Percentiles rank a stretch among this genome's conserved stretches.
Conservation (phyloP, 2,888 invertebrate species). For the Scelioninae gen. 1 region DNA sequence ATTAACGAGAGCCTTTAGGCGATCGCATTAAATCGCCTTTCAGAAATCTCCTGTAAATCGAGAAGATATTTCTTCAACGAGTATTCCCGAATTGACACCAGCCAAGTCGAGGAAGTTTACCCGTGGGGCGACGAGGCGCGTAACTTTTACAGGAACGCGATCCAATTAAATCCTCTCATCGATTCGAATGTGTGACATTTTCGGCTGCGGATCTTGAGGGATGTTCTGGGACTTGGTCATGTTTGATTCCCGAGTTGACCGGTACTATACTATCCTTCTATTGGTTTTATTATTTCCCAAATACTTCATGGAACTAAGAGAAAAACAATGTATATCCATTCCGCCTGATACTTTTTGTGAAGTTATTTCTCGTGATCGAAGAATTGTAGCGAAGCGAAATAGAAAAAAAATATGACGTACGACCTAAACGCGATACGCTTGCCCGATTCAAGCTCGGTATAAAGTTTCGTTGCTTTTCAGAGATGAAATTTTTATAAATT, state of each 20-base stretch:
- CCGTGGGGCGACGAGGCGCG: slow-evolving; percentile 40
- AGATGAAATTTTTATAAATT: slow-evolving; percentile 56
- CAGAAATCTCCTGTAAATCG: slow-evolving; percentile 71
- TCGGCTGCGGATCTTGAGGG: slow-evolving; percentile 51
- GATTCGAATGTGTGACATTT: slow-evolving; percentile 63
- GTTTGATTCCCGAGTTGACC: slow-evolving; percentile 25
- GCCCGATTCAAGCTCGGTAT: slow-evolving; percentile 3
- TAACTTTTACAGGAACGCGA: slow-evolving; percentile 23
- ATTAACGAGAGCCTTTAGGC: slow-evolving; percentile 75
- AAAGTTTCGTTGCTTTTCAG: slow-evolving; percentile 40
- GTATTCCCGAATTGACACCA: slow-evolving; percentile 59
- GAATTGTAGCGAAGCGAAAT: slow-evolving; percentile 21
- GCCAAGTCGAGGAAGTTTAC: slow-evolving; percentile 57
- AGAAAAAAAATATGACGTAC: slow-evolving; percentile 49
- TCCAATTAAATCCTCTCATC: slow-evolving; percentile 71
- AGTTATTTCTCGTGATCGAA: slow-evolving; percentile 54
- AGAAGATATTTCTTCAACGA: slow-evolving; percentile 61
- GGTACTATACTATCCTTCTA: too few relatives aligned
- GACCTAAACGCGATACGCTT: slow-evolving; percentile 48
- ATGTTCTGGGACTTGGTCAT: slow-evolving; percentile 41
- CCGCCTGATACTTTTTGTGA: slow-evolving; percentile 36
- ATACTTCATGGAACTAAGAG: slow-evolving; percentile 26
- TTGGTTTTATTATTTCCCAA: slow-evolving; percentile 49
- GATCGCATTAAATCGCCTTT: slow-evolving; percentile 72
- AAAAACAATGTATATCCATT: slow-evolving; percentile 46